phyloP scores from a whole-genome alignment of 2,888 invertebrate genomes.

The Trisateles emortualis region DNA sequence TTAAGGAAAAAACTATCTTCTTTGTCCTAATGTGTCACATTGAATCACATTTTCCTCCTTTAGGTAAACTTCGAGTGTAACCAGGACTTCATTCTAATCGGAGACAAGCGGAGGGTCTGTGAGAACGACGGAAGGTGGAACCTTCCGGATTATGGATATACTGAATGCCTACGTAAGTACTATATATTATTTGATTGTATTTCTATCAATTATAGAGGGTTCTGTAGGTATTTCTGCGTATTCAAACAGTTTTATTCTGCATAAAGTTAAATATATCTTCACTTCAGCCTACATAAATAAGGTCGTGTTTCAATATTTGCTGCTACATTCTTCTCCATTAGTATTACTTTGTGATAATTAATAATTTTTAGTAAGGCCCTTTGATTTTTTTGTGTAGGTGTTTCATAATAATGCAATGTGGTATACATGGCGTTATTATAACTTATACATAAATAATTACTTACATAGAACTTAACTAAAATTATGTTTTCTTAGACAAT shows the following conservation, averaged over 20 bases:
- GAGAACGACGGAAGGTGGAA: conserved; percentile 94
- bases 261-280: too few relatives aligned
- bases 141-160: conserved; percentile 93
- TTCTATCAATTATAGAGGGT: background rate
- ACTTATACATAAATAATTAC: too few relatives aligned
- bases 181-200: conserved; percentile 18
- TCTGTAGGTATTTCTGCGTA: background rate
- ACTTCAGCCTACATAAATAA: too few relatives aligned
- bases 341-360: too few relatives aligned
- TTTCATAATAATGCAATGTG: too few relatives aligned
- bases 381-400: too few relatives aligned
- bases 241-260: too few relatives aligned
- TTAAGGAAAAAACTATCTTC: conserved; percentile 22
- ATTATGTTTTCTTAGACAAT: too few relatives aligned
- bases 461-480: background rate
- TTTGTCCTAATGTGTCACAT: conserved; percentile 28
- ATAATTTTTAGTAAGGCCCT: too few relatives aligned
- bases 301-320: too few relatives aligned
- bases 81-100: conserved; percentile 94
- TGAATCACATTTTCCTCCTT: conserved; percentile 16
- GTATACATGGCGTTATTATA: background rate
- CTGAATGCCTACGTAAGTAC: conserved; percentile 96
- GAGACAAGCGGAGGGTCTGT: conserved; percentile 94
- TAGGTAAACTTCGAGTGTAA: conserved; percentile 96
- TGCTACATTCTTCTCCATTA: too few relatives aligned